phyloP scores from a whole-genome alignment of 2,113 vertebrate genomes.

The Chiloscyllium plagiosum region DNA sequence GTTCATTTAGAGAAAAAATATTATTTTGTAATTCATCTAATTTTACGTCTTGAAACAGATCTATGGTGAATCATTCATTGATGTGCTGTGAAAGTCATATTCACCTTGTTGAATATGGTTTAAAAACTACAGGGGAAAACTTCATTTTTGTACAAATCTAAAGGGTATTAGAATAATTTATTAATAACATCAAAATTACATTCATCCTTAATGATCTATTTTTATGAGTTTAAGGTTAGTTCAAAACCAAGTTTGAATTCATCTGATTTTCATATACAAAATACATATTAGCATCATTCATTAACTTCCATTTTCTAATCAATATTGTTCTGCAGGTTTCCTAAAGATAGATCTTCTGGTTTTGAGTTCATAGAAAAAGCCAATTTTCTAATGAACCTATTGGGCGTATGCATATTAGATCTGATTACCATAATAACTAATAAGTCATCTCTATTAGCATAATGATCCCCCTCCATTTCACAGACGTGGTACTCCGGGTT shows the following conservation, averaged over 20 bases:
- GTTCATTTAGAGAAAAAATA: not conserved
- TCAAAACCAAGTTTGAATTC: not conserved
- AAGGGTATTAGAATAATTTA: conserved; percentile 7
- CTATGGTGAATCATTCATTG: not conserved
- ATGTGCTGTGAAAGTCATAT: not conserved
- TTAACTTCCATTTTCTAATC: conserved; percentile 6
- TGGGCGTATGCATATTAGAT: conserved; percentile 33
- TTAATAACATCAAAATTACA: not conserved
- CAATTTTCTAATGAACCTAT: conserved; percentile 35
- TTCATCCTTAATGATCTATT: not conserved
- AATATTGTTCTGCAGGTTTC: conserved; percentile 28
- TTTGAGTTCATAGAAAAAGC: conserved; percentile 32
- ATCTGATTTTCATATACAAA: not conserved
- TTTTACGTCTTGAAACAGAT: not conserved
- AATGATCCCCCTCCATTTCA: conserved; percentile 31
- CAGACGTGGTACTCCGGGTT: not conserved
- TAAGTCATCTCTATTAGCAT: conserved; percentile 17
- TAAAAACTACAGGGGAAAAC: not conserved
- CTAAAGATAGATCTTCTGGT: conserved; percentile 18
- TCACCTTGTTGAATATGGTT: not conserved
- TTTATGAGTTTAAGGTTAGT: not conserved
- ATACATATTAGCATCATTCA: not conserved
- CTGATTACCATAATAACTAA: conserved; percentile 34
- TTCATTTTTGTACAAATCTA: not conserved
- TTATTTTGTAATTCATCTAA: not conserved